Conservation (phyloP, 2,888 invertebrate genomes). For the Pristionchus japonicus region DNA sequence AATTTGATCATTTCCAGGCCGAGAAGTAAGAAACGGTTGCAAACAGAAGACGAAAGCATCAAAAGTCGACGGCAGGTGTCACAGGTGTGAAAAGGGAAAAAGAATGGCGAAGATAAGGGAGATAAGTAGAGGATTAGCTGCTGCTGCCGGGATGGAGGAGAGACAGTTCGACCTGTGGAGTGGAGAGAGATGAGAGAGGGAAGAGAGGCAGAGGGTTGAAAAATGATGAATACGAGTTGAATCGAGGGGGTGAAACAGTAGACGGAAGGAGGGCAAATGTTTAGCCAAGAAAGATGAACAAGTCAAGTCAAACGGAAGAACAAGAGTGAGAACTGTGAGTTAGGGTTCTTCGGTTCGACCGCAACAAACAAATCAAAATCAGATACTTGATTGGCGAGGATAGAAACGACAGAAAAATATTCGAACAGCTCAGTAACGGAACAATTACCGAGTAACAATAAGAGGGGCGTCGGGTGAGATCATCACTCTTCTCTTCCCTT, state of each 20-base stretch:
- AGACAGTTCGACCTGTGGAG: too few relatives aligned
- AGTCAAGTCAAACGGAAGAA: neutral
- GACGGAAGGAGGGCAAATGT: neutral
- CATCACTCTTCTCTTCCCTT: neutral
- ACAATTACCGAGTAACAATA: too few relatives aligned
- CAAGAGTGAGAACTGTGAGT: too few relatives aligned
- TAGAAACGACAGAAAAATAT: too few relatives aligned
- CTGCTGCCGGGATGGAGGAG: neutral
- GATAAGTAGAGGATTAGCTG: neutral
- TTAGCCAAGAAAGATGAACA: neutral
- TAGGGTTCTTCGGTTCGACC: too few relatives aligned
- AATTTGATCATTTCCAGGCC: constrained; percentile 80
- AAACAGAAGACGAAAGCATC: constrained; percentile 81
- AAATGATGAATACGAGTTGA: neutral
- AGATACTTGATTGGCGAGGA: too few relatives aligned
- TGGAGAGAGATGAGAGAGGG: neutral
- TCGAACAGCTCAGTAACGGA: too few relatives aligned
- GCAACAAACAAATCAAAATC: too few relatives aligned
- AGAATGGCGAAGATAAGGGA: neutral
- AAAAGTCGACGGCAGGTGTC: neutral
- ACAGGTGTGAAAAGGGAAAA: neutral
- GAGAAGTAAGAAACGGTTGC: neutral
- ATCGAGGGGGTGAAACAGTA: neutral
- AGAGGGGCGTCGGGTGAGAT: too few relatives aligned
- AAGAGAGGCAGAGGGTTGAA: constrained; percentile 9